Conservation (phyloP, 2,888 invertebrate genomes). For the Latheticus oryzae region DNA sequence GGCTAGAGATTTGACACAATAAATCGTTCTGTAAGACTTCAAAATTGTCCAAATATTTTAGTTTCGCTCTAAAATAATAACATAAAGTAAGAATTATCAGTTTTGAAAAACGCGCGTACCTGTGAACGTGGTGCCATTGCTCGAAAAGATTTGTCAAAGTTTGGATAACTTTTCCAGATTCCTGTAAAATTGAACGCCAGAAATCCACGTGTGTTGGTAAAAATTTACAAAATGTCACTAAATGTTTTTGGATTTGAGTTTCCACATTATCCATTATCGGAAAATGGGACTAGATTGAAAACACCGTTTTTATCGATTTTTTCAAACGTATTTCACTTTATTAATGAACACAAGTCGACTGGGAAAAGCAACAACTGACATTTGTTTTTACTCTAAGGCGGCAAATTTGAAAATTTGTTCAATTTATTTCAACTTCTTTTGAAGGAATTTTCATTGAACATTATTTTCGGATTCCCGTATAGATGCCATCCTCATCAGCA, state of each 20-base stretch:
- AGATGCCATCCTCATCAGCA: slow-evolving; percentile 1
- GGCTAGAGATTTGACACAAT: slow-evolving; percentile 63
- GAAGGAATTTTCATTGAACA: too few species aligned
- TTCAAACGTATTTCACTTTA: slow-evolving; percentile 1
- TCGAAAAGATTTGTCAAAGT: slow-evolving; percentile 69
- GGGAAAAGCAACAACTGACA: neutral
- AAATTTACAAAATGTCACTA: slow-evolving; percentile 68
- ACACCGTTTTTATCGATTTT: neutral
- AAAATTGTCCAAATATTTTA: slow-evolving; percentile 66
- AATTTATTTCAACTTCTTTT: too few species aligned
- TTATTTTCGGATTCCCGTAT: too few species aligned
- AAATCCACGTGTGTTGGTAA: slow-evolving; percentile 67
- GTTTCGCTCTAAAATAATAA: slow-evolving; percentile 66
- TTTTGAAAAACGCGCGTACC: slow-evolving; percentile 60
- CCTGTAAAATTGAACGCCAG: slow-evolving; percentile 67
- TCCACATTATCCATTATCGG: slow-evolving; percentile 45
- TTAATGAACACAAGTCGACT: too few species aligned
- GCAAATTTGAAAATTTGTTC: slow-evolving; percentile 1
- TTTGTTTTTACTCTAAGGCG: neutral
- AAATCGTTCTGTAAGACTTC: slow-evolving; percentile 64
- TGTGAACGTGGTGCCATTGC: slow-evolving; percentile 67
- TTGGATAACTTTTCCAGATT: slow-evolving; percentile 67
- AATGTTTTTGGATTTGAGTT: slow-evolving; percentile 67
- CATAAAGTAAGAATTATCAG: slow-evolving; percentile 19
- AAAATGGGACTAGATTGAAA: too few species aligned